Evolutionary conservation across 2,888 invertebrate genomes (phyloP).

Genomic region (Pycnomerus fuliginosus): DNA sequence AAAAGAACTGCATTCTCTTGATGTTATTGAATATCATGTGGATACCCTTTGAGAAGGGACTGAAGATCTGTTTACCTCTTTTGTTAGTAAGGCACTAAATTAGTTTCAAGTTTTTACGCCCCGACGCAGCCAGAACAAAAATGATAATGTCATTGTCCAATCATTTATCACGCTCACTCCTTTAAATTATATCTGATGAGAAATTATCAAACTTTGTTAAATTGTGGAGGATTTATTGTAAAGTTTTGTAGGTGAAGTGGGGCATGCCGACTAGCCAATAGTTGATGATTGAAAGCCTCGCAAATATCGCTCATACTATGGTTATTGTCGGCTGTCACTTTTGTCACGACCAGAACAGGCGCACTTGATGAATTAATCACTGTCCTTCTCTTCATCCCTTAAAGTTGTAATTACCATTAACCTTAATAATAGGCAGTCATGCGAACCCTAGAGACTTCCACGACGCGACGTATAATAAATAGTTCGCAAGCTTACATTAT

Average conservation of each 20-base stretch:
- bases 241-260: constrained; percentile 4
- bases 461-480: too few relatives aligned
- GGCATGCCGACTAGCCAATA: constrained; percentile 30
- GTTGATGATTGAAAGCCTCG: constrained; percentile 39
- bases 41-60: constrained; percentile 11
- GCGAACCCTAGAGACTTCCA: too few relatives aligned
- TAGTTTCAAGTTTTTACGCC: constrained; percentile 24
- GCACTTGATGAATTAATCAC: constrained; percentile 42
- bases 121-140: too few relatives aligned
- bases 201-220: too few relatives aligned
- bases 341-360: constrained; percentile 41
- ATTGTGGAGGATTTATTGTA: too few relatives aligned
- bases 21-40: constrained; percentile 25
- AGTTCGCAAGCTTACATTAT: too few relatives aligned
- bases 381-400: too few relatives aligned
- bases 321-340: constrained; percentile 45
- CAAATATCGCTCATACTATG: too few relatives aligned
- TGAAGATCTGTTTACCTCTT: constrained; percentile 23
- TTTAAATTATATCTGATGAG: constrained; percentile 4
- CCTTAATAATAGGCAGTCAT: too few relatives aligned
- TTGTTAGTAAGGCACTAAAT: constrained; percentile 25
- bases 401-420: too few relatives aligned
- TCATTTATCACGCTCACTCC: constrained; percentile 21
- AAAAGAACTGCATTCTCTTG: too few relatives aligned
- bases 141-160: constrained; percentile 22